Percentiles rank a stretch among this genome's conserved stretches.
These are phyloP conservation scores for Eulimnadia texana DNA, from an alignment of 1,140 invertebrate genomes.

Conservation along the genomic window DNA sequence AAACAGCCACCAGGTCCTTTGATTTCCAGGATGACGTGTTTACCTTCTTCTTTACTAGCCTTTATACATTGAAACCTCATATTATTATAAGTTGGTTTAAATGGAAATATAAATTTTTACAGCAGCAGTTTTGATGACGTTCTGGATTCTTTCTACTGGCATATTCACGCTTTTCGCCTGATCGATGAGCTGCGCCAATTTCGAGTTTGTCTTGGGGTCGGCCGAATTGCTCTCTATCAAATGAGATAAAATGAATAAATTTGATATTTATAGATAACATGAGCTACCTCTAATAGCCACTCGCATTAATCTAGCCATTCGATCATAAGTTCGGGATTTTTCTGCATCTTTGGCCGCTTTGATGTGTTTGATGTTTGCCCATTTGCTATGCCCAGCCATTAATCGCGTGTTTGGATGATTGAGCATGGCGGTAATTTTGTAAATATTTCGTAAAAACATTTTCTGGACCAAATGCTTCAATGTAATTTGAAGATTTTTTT, in stretches of 20 bases:
- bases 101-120: not conserved
- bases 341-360: slow-evolving; percentile 28
- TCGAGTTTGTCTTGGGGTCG: slow-evolving; percentile 15
- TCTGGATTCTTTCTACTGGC: slow-evolving; percentile 13
- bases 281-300: not conserved
- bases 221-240: slow-evolving; percentile 14
- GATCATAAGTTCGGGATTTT: slow-evolving; percentile 18
- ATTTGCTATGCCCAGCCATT: slow-evolving; percentile 30
- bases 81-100: not conserved
- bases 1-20: slow-evolving; percentile 6
- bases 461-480: no score
- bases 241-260: not conserved
- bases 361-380: slow-evolving; percentile 30
- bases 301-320: slow-evolving; percentile 1
- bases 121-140: slow-evolving; percentile 10
- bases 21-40: slow-evolving; percentile 3
- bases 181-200: slow-evolving; percentile 13
- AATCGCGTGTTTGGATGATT: not conserved
- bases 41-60: slow-evolving; percentile 8
- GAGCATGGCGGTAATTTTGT: not conserved
- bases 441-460: not conserved
- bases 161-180: slow-evolving; percentile 12
- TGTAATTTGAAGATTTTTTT: no score
- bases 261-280: not conserved
- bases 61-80: not conserved